Conservation (phyloP, 2,888 invertebrate species). For the Prionchulus punctatus region DNA sequence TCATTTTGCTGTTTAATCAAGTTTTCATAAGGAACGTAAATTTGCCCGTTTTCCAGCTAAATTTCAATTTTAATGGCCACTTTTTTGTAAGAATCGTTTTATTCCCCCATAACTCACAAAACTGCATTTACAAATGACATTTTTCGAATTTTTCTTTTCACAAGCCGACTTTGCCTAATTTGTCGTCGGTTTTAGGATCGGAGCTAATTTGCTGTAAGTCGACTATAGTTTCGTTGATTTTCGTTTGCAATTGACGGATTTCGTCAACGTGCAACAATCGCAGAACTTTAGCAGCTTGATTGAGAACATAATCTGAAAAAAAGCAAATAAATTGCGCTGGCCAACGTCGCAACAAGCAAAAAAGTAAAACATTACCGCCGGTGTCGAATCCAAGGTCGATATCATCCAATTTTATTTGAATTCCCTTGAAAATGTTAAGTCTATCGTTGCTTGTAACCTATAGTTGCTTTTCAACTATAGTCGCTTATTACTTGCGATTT, state of each 20-base stretch:
- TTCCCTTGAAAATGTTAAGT: not conserved
- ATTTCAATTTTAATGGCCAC: no score
- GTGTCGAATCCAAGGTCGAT: conserved; percentile 50
- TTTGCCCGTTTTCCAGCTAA: no score
- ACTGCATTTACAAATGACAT: no score
- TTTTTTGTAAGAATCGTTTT: no score
- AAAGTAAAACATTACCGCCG: conserved; percentile 38
- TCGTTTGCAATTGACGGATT: conserved; percentile 68
- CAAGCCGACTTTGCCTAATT: conserved; percentile 81
- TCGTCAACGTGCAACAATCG: conserved; percentile 66
- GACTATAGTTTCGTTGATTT: conserved; percentile 83
- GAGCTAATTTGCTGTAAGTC: conserved; percentile 79
- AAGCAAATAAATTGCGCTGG: not conserved
- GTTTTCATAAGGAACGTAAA: no score
- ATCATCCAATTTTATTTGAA: conserved; percentile 36
- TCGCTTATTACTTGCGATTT: no score
- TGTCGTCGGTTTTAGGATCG: conserved; percentile 87
- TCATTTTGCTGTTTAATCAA: no score
- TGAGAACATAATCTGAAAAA: conserved; percentile 42
- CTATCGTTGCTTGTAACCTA: no score
- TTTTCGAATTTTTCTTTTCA: no score
- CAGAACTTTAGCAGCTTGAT: conserved; percentile 57
- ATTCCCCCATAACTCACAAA: no score
- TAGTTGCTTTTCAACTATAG: no score
- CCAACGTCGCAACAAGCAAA: not conserved